Conservation (phyloP, 2,797 vertebrate species). For the Falco cherrug region DNA sequence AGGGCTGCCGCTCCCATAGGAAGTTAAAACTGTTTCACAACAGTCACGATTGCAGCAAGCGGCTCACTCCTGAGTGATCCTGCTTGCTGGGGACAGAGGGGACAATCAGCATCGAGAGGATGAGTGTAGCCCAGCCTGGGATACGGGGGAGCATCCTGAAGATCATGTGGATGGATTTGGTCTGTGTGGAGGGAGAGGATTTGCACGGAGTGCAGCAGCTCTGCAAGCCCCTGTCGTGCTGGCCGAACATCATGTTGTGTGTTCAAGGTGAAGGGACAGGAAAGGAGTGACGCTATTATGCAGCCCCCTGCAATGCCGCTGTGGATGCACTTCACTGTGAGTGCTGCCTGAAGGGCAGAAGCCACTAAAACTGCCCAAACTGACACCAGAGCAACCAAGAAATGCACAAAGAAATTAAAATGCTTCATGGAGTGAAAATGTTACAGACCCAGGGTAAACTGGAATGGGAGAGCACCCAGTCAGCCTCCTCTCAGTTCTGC, state of each 20-base stretch:
- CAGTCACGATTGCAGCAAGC: constrained; percentile 12
- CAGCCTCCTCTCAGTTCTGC: background rate
- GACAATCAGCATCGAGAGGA: background rate
- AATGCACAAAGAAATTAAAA: constrained; percentile 6
- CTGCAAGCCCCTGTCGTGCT: background rate
- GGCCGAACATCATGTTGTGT: background rate
- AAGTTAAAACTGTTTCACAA: constrained; percentile 37
- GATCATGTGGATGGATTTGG: background rate
- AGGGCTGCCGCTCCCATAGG: constrained; percentile 19
- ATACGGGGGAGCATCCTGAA: background rate
- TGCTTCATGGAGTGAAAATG: background rate
- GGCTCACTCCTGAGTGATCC: background rate
- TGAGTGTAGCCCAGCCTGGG: background rate
- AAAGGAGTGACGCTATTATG: background rate
- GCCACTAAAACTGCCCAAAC: constrained; percentile 5
- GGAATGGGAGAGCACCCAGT: background rate
- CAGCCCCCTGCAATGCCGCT: background rate
- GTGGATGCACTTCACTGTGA: background rate
- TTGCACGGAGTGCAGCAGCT: background rate
- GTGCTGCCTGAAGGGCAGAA: background rate
- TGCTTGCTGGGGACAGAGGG: background rate
- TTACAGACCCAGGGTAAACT: background rate
- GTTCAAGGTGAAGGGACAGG: background rate
- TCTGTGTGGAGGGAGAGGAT: background rate
- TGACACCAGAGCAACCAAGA: background rate